Conservation (phyloP, 2,888 invertebrate species). For the Sarcophaga rosellei region DNA sequence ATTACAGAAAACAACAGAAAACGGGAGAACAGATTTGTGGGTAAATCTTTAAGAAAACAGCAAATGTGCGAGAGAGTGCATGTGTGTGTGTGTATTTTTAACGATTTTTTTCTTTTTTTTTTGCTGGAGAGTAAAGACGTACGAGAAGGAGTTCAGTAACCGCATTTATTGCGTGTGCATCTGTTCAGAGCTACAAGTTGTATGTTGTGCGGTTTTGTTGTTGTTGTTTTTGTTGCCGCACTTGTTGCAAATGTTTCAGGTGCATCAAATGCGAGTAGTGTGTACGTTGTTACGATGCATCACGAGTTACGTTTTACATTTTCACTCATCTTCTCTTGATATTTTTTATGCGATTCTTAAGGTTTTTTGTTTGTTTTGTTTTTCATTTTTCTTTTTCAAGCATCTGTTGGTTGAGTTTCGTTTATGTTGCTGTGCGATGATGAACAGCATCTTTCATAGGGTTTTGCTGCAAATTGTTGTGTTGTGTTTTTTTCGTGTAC, state of each 20-base stretch:
- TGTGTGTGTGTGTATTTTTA: background rate
- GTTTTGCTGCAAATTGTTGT: background rate
- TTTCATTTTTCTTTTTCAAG: background rate
- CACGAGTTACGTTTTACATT: conserved; percentile 50
- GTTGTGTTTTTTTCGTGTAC: conserved; percentile 10
- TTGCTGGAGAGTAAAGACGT: background rate
- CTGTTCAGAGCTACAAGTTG: conserved; percentile 49
- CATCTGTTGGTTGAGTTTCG: background rate
- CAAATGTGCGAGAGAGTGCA: conserved; percentile 4
- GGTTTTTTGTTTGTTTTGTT: conserved; percentile 10
- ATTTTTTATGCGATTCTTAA: background rate
- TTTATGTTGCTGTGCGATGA: background rate
- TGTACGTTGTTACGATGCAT: conserved; percentile 30
- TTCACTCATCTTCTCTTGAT: conserved; percentile 11
- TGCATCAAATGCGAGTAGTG: conserved; percentile 47
- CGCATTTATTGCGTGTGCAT: conserved; percentile 65
- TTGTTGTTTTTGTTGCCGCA: conserved; percentile 20
- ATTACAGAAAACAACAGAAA: background rate
- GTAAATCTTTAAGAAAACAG: background rate
- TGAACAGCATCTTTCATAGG: conserved; percentile 24
- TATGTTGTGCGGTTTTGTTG: background rate
- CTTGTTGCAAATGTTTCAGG: conserved; percentile 64
- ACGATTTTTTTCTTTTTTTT: too few relatives aligned
- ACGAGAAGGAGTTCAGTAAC: conserved; percentile 59
- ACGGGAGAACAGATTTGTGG: background rate